phyloP scores from a whole-genome alignment of 1,140 invertebrate genomes.

The Drosophila tropicalis region DNA sequence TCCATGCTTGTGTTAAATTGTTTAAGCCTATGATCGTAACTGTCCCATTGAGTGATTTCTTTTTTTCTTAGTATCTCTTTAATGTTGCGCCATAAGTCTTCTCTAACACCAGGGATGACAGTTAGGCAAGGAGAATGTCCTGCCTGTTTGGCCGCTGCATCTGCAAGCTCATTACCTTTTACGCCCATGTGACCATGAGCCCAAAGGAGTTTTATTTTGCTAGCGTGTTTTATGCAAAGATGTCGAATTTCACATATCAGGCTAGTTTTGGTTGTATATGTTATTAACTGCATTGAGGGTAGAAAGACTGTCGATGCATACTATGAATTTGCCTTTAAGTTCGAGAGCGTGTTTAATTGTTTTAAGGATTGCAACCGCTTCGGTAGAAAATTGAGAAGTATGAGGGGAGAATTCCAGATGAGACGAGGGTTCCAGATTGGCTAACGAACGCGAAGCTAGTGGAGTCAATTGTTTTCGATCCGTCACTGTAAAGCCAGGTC shows the following conservation, averaged over 20 bases:
- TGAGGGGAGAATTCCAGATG: too few species aligned
- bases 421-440: not conserved
- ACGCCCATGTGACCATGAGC: too few species aligned
- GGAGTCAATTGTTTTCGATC: conserved; percentile 8
- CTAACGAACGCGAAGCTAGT: conserved; percentile 6
- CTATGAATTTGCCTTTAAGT: conserved; percentile 4
- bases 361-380: too few species aligned
- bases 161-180: too few species aligned
- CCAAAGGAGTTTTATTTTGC: too few species aligned
- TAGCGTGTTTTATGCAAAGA: too few species aligned
- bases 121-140: conserved; percentile 5
- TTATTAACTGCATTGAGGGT: too few species aligned
- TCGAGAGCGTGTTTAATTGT: not conserved
- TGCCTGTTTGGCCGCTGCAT: not conserved
- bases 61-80: conserved; percentile 5
- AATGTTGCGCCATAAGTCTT: conserved; percentile 8
- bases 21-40: conserved; percentile 10
- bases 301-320: too few species aligned
- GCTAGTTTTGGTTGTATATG: too few species aligned
- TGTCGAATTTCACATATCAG: too few species aligned
- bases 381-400: too few species aligned
- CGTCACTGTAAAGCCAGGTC: conserved; percentile 5
- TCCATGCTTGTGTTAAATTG: not conserved
- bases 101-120: conserved; percentile 6
- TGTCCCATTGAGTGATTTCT: conserved; percentile 2